These are phyloP conservation scores for Argentina silus DNA, from an alignment of 2,797 vertebrate species.

Conservation along the genomic window DNA sequence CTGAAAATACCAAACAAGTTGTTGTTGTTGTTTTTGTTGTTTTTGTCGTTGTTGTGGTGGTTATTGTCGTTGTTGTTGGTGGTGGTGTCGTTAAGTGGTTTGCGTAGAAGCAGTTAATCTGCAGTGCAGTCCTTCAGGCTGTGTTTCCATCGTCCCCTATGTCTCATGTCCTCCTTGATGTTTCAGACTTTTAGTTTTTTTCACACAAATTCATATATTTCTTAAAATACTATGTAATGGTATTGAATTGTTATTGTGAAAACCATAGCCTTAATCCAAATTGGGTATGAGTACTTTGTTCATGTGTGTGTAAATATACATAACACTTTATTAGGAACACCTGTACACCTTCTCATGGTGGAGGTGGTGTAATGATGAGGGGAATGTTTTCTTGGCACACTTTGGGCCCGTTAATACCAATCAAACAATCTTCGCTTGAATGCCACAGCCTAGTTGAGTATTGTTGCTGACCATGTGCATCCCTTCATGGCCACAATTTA, in stretches of 20 bases:
- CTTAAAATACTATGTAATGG: not conserved
- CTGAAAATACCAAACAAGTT: conserved; percentile 68
- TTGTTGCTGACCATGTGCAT: too few species aligned
- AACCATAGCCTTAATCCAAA: not conserved
- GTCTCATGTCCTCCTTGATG: conserved; percentile 28
- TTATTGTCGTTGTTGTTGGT: conserved; percentile 18
- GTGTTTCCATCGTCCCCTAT: conserved; percentile 52
- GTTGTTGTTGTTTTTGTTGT: conserved; percentile 49
- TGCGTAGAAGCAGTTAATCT: conserved; percentile 74
- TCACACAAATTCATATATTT: not conserved
- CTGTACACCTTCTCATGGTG: too few species aligned
- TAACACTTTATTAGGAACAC: too few species aligned
- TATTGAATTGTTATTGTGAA: not conserved
- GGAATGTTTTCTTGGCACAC: too few species aligned
- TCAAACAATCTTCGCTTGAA: too few species aligned
- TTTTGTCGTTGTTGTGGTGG: conserved; percentile 45
- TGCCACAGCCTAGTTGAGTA: too few species aligned
- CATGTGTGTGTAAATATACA: not conserved
- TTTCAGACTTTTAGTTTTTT: not conserved
- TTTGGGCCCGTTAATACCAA: too few species aligned
- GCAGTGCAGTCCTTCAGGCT: conserved; percentile 68
- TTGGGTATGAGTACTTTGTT: not conserved
- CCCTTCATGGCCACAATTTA: too few species aligned
- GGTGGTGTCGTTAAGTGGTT: conserved; percentile 61
- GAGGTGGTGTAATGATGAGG: too few species aligned